Evolutionary conservation across 1,140 invertebrate species (phyloP).

Genomic region (Himalopsyche phryganea): DNA sequence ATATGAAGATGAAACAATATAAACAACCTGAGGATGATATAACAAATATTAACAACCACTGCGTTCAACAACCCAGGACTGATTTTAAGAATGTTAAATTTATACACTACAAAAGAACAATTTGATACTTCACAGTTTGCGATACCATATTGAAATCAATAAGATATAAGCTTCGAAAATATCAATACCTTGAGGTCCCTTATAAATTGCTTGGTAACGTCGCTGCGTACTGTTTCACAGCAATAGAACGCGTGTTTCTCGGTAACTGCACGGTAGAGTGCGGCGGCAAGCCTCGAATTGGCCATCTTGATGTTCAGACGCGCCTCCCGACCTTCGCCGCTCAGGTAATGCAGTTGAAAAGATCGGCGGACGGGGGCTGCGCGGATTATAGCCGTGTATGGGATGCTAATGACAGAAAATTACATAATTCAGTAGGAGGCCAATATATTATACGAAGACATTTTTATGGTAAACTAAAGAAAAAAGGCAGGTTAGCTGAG

Average conservation of each 20-base stretch:
- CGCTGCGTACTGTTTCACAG: conserved; percentile 83
- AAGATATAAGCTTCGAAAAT: no score
- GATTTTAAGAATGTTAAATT: no score
- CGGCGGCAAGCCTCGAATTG: conserved; percentile 71
- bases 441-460: neutral
- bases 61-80: no score
- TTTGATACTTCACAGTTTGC: no score
- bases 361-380: conserved; percentile 71
- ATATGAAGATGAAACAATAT: no score
- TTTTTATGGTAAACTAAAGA: no score
- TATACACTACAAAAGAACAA: no score
- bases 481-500: no score
- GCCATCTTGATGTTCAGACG: conserved; percentile 76
- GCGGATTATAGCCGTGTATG: conserved; percentile 77
- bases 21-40: no score
- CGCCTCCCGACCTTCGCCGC: conserved; percentile 64
- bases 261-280: conserved; percentile 81
- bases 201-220: conserved; percentile 84
- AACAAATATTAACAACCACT: no score
- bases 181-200: conserved; percentile 79
- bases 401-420: conserved; percentile 61
- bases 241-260: conserved; percentile 90
- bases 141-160: no score
- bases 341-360: conserved; percentile 73
- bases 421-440: conserved; percentile 10